A percentile compares a stretch with the other conserved stretches of the same genome.
These are phyloP conservation scores for Bombylius major DNA, from an alignment of 2,888 invertebrate genomes.

Conservation along the genomic window DNA sequence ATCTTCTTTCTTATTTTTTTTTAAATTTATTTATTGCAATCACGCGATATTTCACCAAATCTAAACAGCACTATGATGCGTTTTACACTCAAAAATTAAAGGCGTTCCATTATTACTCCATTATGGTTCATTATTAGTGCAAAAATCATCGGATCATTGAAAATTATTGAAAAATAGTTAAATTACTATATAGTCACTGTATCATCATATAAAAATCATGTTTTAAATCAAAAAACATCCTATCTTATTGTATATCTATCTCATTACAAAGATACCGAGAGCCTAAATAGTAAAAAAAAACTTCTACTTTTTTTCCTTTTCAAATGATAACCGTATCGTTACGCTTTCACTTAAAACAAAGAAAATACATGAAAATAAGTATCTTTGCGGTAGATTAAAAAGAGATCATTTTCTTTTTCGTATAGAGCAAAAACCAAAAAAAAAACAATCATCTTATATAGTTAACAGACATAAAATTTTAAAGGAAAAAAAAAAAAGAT, in stretches of 20 bases:
- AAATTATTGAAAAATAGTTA: neutral
- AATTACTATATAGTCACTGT: neutral
- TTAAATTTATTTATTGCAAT: too few relatives aligned
- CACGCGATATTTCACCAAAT: too few relatives aligned
- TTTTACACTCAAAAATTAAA: neutral
- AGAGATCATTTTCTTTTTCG: neutral
- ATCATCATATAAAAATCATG: neutral
- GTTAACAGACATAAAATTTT: too few relatives aligned
- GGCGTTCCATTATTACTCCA: neutral
- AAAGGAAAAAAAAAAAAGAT: too few relatives aligned
- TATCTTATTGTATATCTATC: neutral
- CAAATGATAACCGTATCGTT: neutral
- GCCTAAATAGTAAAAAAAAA: neutral
- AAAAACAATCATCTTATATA: too few relatives aligned
- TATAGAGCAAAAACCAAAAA: too few relatives aligned
- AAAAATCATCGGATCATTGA: neutral
- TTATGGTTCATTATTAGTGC: neutral
- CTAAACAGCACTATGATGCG: too few relatives aligned
- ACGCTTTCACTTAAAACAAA: constrained; percentile 5
- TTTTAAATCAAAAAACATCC: neutral
- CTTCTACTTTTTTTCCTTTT: neutral
- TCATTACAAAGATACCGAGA: neutral
- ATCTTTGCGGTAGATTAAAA: constrained; percentile 3
- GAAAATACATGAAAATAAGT: neutral
- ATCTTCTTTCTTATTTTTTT: too few relatives aligned